A percentile compares a stretch with the other conserved stretches of the same genome.
Conservation (phyloP, 2,797 vertebrate species). For the Myripristis murdjan region DNA sequence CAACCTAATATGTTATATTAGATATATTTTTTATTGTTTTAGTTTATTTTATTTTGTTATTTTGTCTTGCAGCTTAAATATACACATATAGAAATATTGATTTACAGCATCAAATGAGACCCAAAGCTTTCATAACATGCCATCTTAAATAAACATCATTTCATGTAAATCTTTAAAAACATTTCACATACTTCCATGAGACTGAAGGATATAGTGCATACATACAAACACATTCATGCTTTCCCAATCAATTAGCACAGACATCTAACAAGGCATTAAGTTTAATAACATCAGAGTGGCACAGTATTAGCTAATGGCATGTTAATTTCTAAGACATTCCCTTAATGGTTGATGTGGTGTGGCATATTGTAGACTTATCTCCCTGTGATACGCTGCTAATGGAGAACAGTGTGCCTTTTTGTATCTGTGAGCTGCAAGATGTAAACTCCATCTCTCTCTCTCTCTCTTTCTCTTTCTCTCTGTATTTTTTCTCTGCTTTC, state of each 20-base stretch:
- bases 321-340: conserved; percentile 54
- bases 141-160: conserved; percentile 9
- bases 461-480: not conserved
- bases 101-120: conserved; percentile 40
- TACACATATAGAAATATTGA: conserved; percentile 31
- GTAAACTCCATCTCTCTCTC: not conserved
- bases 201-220: conserved; percentile 26
- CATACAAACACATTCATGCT: conserved; percentile 24
- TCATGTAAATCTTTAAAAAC: not conserved
- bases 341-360: conserved; percentile 53
- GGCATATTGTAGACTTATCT: conserved; percentile 39
- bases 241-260: conserved; percentile 52
- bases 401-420: not conserved
- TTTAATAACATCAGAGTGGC: conserved; percentile 54
- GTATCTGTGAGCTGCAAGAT: conserved; percentile 35
- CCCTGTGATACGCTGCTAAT: conserved; percentile 31
- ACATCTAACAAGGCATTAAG: conserved; percentile 56
- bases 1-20: conserved; percentile 11
- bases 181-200: too few relatives aligned
- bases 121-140: conserved; percentile 7
- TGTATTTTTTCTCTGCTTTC: not conserved
- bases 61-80: conserved; percentile 19
- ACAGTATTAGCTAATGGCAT: conserved; percentile 60
- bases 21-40: not conserved
- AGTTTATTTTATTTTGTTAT: not conserved